These are phyloP conservation scores for Upupa epops DNA, from an alignment of 2,113 vertebrate genomes.

Conservation along the genomic window DNA sequence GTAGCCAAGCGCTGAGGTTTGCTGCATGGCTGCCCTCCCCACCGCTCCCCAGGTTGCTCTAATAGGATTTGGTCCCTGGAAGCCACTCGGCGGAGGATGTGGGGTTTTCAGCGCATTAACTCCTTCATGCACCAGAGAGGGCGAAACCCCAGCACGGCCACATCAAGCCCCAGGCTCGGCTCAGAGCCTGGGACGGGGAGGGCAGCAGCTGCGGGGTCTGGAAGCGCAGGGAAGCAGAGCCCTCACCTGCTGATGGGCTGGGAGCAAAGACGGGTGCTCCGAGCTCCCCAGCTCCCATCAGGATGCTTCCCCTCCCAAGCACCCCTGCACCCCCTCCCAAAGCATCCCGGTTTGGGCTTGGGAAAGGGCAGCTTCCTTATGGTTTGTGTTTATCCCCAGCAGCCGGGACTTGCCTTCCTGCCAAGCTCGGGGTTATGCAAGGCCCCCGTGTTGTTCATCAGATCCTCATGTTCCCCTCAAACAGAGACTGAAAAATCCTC, in stretches of 20 bases:
- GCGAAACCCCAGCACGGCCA: neutral
- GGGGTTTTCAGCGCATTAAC: slow-evolving; percentile 32
- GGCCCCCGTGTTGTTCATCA: slow-evolving; percentile 31
- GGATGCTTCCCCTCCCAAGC: neutral
- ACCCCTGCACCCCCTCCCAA: neutral
- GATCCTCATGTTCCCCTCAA: slow-evolving; percentile 20
- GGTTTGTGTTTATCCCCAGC: slow-evolving; percentile 27
- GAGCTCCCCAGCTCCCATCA: neutral
- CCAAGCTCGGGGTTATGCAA: slow-evolving; percentile 48
- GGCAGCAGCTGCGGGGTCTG: neutral
- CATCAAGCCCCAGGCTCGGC: neutral
- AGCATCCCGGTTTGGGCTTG: neutral
- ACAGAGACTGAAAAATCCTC: neutral
- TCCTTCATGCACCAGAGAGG: slow-evolving; percentile 44
- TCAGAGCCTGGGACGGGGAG: neutral
- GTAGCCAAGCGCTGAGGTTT: slow-evolving; percentile 49
- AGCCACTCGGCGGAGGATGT: slow-evolving; percentile 3
- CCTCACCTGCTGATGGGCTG: neutral
- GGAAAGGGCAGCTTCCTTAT: neutral
- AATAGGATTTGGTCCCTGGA: slow-evolving; percentile 59
- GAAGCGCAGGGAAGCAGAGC: neutral
- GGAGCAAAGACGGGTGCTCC: neutral
- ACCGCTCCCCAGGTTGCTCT: slow-evolving; percentile 44
- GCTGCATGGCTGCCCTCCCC: slow-evolving; percentile 51
- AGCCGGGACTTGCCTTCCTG: neutral